Base-by-base conservation (phyloP, 2,888 invertebrate species). In the Agrypnus murinus region DNA sequence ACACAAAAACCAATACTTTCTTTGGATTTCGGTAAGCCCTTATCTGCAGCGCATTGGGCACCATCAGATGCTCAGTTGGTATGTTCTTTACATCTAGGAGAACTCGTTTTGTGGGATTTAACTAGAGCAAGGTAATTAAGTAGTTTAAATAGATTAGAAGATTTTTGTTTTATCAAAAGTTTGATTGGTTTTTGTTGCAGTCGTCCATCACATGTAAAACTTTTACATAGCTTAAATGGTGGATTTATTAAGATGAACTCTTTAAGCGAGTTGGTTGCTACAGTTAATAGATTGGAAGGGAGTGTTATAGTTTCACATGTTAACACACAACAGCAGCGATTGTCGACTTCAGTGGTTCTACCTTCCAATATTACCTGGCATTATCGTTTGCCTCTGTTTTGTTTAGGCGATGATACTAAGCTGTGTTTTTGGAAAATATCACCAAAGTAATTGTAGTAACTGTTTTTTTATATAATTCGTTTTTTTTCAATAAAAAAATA, bases 31-130 rank as follows among this genome's bases (percentile, higher is more conserved):
- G 88, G 89, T 60, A 87, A 88, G 57, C 91, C 92, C 0, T 82
- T 94, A 10, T 88, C 90, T 80, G 88, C 89, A 40, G 91, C 91
- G 2, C 92, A 94, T 83, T 94, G 94, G 94, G 88, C 90, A 12
- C 87, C 89, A 2, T 88, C 86, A 60, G 90, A 92, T 83, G 86
- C 88, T 55, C 85, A 89, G 60, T 84, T 88, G 59, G 88, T 94
- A 10, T 90, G 89, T 1, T 91, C 91, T 32, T 82, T 92, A 2
- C 90, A 92, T 43, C 89, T 89, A 55, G 91, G 91, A 8, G 91
- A 93, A 79, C 85, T 92, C 68, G 81, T 91, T 14, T 84, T 92
- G 1, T 93, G 93, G 91, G 91, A 93, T 81, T 85, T 92, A 2
- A 89, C 90, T 0, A 86, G 88, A 72, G 90, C 91, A 8, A 91